Evolutionary conservation across 2,888 invertebrate species (phyloP).

Genomic region (Poecilobothrus nobilitatus): DNA sequence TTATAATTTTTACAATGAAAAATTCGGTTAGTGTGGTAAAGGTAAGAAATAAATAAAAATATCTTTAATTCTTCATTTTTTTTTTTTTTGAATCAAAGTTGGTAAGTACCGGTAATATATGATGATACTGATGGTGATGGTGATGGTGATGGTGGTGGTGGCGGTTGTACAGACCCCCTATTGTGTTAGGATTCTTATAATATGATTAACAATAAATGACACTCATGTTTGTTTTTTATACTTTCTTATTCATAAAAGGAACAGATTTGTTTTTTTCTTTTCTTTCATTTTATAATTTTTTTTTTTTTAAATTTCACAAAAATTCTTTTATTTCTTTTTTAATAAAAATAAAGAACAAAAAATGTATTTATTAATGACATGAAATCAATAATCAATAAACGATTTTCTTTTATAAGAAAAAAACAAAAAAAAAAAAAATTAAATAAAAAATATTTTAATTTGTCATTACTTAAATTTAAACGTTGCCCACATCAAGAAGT

Average conservation of each 20-base stretch:
- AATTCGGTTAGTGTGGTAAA: constrained; percentile 5
- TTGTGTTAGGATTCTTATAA: neutral
- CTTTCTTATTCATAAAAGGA: neutral
- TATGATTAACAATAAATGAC: constrained; percentile 1
- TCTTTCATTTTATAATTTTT: no score
- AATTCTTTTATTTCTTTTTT: no score
- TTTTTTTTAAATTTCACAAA: neutral
- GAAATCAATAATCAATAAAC: neutral
- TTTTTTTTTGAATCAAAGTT: no score
- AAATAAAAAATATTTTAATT: neutral
- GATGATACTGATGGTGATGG: no score
- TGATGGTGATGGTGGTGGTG: neutral
- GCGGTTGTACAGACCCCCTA: neutral
- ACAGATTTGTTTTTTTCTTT: neutral
- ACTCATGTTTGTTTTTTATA: neutral
- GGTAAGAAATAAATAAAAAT: neutral
- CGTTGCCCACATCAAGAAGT: no score
- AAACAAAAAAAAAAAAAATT: neutral
- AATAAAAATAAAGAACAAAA: neutral
- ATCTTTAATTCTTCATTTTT: neutral
- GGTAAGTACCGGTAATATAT: no score
- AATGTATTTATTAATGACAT: neutral
- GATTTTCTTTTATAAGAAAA: neutral
- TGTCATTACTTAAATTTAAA: no score
- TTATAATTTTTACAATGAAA: neutral